phyloP scores from a whole-genome alignment of 2,797 vertebrate genomes.

The Gymnodraco acuticeps region DNA sequence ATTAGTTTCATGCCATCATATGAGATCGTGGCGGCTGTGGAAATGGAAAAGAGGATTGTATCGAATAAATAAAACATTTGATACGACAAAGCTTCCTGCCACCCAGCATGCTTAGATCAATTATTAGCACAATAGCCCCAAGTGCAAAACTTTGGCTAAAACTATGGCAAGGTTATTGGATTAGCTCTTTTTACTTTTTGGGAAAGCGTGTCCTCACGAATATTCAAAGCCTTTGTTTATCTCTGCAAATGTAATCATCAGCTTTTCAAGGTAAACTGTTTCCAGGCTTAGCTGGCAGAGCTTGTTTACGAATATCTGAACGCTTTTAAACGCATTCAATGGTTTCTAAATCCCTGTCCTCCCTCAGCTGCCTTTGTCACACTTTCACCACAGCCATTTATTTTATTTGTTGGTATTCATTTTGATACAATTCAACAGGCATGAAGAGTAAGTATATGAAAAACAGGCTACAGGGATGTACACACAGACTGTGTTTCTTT shows the following conservation, averaged over 20 bases:
- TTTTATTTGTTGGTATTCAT: slow-evolving; percentile 2
- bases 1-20: neutral
- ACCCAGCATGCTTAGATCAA: neutral
- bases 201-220: neutral
- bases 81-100: slow-evolving; percentile 3
- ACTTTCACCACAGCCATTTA: slow-evolving; percentile 36
- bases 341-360: slow-evolving; percentile 17
- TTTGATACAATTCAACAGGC: slow-evolving; percentile 1
- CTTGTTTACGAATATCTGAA: slow-evolving; percentile 37
- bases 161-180: neutral
- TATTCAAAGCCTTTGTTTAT: slow-evolving; percentile 16
- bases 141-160: neutral
- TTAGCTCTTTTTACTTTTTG: slow-evolving; percentile 2
- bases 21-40: neutral
- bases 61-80: neutral
- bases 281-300: slow-evolving; percentile 18
- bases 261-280: slow-evolving; percentile 22
- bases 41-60: slow-evolving; percentile 1
- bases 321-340: slow-evolving; percentile 21
- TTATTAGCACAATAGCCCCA: neutral
- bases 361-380: slow-evolving; percentile 36
- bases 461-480: slow-evolving; percentile 13
- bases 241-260: slow-evolving; percentile 33
- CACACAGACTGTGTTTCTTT: slow-evolving; percentile 8
- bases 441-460: slow-evolving; percentile 42